Base-by-base conservation (phyloP, 2,797 vertebrate species). In the Tiaroga cobitis region DNA sequence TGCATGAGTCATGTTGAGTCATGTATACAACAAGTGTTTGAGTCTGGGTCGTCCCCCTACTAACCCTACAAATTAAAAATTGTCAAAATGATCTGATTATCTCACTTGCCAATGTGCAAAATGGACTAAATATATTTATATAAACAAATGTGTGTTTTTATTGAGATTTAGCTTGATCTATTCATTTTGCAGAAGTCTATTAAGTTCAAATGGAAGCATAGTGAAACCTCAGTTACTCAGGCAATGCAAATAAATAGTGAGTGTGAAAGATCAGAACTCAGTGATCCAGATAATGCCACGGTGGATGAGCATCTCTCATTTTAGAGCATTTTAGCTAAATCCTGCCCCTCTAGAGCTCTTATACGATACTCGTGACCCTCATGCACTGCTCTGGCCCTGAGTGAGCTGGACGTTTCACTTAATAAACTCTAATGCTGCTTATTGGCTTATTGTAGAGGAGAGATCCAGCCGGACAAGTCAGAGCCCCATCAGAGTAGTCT, bases 351-450 rank as follows among this genome's bases (percentile, higher is more conserved):
- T 51, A 39, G 18, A 80, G 41, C 46, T 61, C 61, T 84, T 83
- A 81, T 56, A 63, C 34, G 72, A 56, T 26, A 81, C 75, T 41
- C 37, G 11, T 85, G 51, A 79, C 74, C 73, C 8, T 67, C 65
- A 54, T 74, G 41, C n/a, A 10, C 56, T 41, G 18, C 69, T 63
- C 67, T 46, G 26, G 68, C 63, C 79, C 69, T 70, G 80, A 41
- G 80, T 11, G 34, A 81, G 80, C 56, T 74, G 43, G 32, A 86
- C 54, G 51, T 10, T 75, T 82, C 73, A 46, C 82, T 76, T 82
- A 84, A 85, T 80, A 82, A 84, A n/a, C 54, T 79, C 70, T 86
- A 82, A 85, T 68, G 61, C 75, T 85, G 63, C 19, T 29, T 67
- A 69, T 72, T 82, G 81, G 65, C 56, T 82, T 63, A 49, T 63